phyloP scores from a whole-genome alignment of 1,140 invertebrate species.

The Dicyema japonicum region DNA sequence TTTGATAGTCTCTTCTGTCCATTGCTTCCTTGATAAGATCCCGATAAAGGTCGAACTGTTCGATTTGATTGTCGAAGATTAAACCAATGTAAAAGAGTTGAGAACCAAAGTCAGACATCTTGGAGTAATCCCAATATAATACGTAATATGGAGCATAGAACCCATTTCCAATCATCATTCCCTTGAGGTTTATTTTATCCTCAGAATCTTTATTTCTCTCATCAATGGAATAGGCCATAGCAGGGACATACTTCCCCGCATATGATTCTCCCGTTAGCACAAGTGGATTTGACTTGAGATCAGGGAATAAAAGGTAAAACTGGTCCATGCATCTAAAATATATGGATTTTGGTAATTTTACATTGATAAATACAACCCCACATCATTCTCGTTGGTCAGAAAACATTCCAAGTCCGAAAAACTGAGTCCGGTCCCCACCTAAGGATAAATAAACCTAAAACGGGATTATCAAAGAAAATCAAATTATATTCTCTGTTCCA shows the following conservation, averaged over 20 bases:
- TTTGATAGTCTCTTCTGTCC: too few species aligned
- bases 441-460: constrained; percentile 2
- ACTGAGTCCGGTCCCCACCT: constrained; percentile 14
- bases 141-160: constrained; percentile 49
- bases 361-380: constrained; percentile 18
- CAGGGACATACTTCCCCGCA: constrained; percentile 35
- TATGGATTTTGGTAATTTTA: constrained; percentile 4
- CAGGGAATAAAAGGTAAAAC: constrained; percentile 4
- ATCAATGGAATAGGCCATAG: constrained; percentile 37
- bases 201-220: constrained; percentile 7
- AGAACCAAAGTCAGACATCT: too few species aligned
- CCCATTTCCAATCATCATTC: constrained; percentile 47
- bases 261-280: constrained; percentile 7
- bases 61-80: too few species aligned
- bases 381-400: constrained; percentile 17
- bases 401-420: constrained; percentile 12
- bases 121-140: too few species aligned
- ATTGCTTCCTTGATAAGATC: too few species aligned
- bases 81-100: too few species aligned
- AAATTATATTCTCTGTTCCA: constrained; percentile 40
- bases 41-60: too few species aligned
- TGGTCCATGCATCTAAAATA: constrained; percentile 2
- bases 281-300: constrained; percentile 1
- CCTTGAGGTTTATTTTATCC: constrained; percentile 14
- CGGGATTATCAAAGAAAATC: constrained; percentile 52